Evolutionary conservation across 2,888 invertebrate species (phyloP).

Genomic region (Choreutis nemorana): DNA sequence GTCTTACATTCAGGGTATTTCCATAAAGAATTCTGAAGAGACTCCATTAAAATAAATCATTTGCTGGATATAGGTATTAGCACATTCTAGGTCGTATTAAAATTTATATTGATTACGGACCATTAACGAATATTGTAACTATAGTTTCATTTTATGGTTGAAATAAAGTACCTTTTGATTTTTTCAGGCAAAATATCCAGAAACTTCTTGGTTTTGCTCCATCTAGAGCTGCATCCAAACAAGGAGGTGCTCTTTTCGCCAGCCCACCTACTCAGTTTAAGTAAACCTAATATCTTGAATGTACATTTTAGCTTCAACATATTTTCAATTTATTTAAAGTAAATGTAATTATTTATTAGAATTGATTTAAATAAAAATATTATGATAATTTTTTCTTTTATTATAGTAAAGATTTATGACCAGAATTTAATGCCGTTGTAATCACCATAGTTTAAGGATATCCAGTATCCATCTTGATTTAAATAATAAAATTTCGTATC

Average conservation of each 20-base stretch:
- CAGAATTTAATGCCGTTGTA: background rate
- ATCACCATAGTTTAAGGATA: too few species aligned
- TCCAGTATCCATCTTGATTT: too few species aligned
- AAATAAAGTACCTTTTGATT: slow-evolving; percentile 1
- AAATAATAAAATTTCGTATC: too few species aligned
- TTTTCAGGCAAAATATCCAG: slow-evolving; percentile 90
- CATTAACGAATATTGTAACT: too few species aligned
- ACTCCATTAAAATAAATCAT: too few species aligned
- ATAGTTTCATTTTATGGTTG: too few species aligned
- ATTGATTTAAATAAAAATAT: slow-evolving; percentile 3
- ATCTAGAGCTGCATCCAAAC: slow-evolving; percentile 95
- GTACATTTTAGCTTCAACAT: background rate
- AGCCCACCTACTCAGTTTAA: slow-evolving; percentile 85
- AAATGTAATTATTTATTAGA: background rate
- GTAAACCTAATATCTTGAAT: slow-evolving; percentile 35
- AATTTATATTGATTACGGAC: too few species aligned
- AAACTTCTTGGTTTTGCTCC: slow-evolving; percentile 97
- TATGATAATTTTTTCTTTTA: slow-evolving; percentile 6
- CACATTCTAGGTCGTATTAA: too few species aligned
- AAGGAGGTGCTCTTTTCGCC: slow-evolving; percentile 87
- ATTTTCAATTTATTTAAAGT: background rate
- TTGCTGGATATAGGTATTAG: too few species aligned
- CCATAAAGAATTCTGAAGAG: too few species aligned
- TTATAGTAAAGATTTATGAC: slow-evolving; percentile 3
- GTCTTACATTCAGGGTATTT: too few species aligned